Conservation (phyloP, 2,888 invertebrate species). For the Zele albiditarsus region DNA sequence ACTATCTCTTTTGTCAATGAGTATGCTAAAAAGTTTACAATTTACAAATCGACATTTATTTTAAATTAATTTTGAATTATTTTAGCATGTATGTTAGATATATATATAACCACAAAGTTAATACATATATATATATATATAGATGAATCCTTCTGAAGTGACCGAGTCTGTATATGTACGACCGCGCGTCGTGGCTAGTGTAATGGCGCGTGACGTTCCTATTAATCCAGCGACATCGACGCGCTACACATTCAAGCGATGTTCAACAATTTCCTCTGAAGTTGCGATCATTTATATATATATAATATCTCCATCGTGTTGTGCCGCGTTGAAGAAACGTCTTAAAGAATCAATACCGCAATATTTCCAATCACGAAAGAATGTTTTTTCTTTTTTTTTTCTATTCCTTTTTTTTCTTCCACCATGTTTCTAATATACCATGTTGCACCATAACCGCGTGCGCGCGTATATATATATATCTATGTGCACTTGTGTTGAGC, state of each 20-base stretch:
- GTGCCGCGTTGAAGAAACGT: neutral
- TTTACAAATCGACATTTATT: too few species aligned
- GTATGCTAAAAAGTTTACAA: too few species aligned
- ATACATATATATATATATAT: neutral
- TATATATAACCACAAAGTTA: neutral
- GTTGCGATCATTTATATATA: slow-evolving; percentile 25
- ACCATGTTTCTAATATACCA: neutral
- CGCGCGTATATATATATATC: neutral
- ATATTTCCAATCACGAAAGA: slow-evolving; percentile 12
- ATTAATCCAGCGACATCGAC: slow-evolving; percentile 52
- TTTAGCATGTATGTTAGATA: neutral
- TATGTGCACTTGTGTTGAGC: neutral
- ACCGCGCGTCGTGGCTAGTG: slow-evolving; percentile 18
- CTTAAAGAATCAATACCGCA: slow-evolving; percentile 9
- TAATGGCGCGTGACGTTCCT: slow-evolving; percentile 51
- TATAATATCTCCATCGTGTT: slow-evolving; percentile 18
- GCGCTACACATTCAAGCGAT: slow-evolving; percentile 41
- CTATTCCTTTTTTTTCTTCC: neutral
- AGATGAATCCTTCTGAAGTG: neutral
- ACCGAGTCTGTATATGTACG: neutral
- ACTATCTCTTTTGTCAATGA: too few species aligned
- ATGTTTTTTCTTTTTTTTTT: neutral
- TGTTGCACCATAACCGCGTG: neutral
- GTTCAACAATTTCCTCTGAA: slow-evolving; percentile 44
- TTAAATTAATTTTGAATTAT: too few species aligned